Conservation (phyloP, 2,113 vertebrate genomes). For the Psammodynastes pulverulentus region DNA sequence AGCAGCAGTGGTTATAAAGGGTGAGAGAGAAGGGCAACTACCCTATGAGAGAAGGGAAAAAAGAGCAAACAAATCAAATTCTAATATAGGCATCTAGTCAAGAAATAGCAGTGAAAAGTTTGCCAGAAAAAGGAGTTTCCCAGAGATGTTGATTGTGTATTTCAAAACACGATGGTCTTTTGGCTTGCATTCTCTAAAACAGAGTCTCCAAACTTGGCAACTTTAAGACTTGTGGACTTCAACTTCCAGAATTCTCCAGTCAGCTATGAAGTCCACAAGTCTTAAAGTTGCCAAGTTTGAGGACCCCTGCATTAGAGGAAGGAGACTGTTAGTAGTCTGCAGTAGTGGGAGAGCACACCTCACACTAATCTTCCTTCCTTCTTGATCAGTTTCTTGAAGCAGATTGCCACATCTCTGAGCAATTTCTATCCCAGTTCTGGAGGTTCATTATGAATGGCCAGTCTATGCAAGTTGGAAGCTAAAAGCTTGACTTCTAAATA, state of each 20-base stretch:
- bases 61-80: not conserved
- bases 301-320: too few relatives aligned
- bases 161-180: not conserved
- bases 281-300: too few relatives aligned
- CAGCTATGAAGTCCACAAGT: too few relatives aligned
- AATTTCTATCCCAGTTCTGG: not conserved
- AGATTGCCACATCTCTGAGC: not conserved
- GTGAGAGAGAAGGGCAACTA: not conserved
- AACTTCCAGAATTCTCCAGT: too few relatives aligned
- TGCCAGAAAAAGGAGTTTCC: not conserved
- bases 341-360: not conserved
- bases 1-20: not conserved
- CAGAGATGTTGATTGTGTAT: not conserved
- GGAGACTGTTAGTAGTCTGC: not conserved
- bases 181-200: not conserved
- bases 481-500: not conserved
- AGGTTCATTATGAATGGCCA: not conserved
- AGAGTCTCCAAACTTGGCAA: too few relatives aligned
- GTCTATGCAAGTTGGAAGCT: not conserved
- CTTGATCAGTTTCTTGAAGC: not conserved
- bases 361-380: not conserved
- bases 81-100: not conserved
- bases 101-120: not conserved
- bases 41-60: too few relatives aligned
- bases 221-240: too few relatives aligned